Percentiles rank a stretch among this genome's conserved stretches.
These are phyloP conservation scores for Callaeas wilsoni DNA, from an alignment of 2,113 vertebrate species.

Conservation along the genomic window DNA sequence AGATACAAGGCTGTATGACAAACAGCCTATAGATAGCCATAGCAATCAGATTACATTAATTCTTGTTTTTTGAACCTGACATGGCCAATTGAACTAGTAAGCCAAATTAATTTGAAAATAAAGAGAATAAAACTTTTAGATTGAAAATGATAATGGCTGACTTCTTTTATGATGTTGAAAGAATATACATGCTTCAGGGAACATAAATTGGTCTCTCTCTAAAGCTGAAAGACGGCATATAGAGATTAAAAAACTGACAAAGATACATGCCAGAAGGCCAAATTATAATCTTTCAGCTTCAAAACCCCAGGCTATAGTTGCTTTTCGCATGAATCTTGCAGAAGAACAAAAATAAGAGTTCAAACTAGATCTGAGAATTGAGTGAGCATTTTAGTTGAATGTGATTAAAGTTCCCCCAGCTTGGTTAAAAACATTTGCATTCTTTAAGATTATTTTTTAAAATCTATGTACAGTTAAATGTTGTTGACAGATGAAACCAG, in stretches of 20 bases:
- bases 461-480: background rate
- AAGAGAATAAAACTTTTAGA: slow-evolving; percentile 33
- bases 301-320: slow-evolving; percentile 51
- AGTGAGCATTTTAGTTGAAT: slow-evolving; percentile 34
- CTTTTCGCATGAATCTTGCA: slow-evolving; percentile 59
- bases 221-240: slow-evolving; percentile 39
- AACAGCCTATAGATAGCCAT: slow-evolving; percentile 39
- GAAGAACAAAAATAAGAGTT: slow-evolving; percentile 63
- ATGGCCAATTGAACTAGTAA: slow-evolving; percentile 43
- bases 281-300: slow-evolving; percentile 66
- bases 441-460: slow-evolving; percentile 1
- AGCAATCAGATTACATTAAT: slow-evolving; percentile 32
- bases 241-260: slow-evolving; percentile 66
- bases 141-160: slow-evolving; percentile 18
- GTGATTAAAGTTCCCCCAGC: slow-evolving; percentile 20
- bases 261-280: slow-evolving; percentile 55
- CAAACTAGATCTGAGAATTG: slow-evolving; percentile 51
- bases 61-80: slow-evolving; percentile 35
- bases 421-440: slow-evolving; percentile 6
- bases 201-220: slow-evolving; percentile 24
- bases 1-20: slow-evolving; percentile 32
- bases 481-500: slow-evolving; percentile 39
- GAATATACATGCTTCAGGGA: slow-evolving; percentile 45
- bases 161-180: slow-evolving; percentile 43
- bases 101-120: slow-evolving; percentile 56